Evolutionary conservation across 2,888 invertebrate species (phyloP).

Genomic region (Drosophila buzzatii): DNA sequence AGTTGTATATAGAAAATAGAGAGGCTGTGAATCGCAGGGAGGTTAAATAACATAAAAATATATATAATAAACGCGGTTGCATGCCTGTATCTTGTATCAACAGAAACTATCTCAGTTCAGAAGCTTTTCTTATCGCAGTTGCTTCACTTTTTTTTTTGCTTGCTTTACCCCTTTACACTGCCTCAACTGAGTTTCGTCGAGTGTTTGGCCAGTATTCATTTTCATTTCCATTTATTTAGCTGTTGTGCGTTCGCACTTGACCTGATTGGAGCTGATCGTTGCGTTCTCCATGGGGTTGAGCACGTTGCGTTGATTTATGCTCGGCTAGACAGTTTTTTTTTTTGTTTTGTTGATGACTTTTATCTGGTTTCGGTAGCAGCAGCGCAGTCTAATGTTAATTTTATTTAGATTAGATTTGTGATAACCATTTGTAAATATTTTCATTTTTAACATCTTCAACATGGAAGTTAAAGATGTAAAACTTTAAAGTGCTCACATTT

Average conservation of each 20-base stretch:
- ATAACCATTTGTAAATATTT: neutral
- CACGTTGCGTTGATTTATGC: constrained; percentile 37
- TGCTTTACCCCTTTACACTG: constrained; percentile 25
- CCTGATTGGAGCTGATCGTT: constrained; percentile 31
- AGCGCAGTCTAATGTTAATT: constrained; percentile 13
- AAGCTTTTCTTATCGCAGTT: constrained; percentile 29
- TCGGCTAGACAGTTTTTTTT: constrained; percentile 10
- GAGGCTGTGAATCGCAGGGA: too few species aligned
- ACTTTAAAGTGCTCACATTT: neutral
- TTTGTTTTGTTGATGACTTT: constrained; percentile 16
- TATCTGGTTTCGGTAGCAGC: constrained; percentile 28
- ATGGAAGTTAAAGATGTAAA: neutral
- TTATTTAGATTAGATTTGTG: neutral
- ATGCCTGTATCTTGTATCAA: constrained; percentile 5
- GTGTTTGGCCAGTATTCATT: constrained; percentile 2
- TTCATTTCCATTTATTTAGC: constrained; percentile 13
- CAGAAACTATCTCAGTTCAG: neutral
- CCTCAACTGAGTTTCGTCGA: constrained; percentile 1
- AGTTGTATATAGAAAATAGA: too few species aligned
- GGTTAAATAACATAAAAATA: neutral
- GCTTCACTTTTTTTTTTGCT: constrained; percentile 14
- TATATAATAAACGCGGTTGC: neutral
- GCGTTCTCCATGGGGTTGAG: constrained; percentile 12
- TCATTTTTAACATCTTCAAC: neutral
- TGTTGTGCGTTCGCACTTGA: constrained; percentile 44